Percentiles rank a stretch among this genome's conserved stretches.
These are phyloP conservation scores for Paracyprichromis sp. DNA, from an alignment of 2,113 vertebrate species.

Conservation along the genomic window DNA sequence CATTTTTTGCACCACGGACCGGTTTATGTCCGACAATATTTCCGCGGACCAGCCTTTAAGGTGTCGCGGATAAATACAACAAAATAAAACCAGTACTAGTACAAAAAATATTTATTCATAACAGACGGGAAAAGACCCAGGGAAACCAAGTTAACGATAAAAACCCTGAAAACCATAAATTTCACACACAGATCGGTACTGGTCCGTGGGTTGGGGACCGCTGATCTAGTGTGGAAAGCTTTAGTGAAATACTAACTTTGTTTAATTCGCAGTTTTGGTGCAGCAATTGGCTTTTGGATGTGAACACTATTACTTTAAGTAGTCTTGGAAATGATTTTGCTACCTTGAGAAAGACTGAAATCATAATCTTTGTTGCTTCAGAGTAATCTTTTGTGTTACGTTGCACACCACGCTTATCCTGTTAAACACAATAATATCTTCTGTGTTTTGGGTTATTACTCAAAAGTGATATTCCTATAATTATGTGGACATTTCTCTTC, in stretches of 20 bases:
- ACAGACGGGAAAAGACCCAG: rapidly evolving
- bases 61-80: background rate
- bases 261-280: rapidly evolving
- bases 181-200: rapidly evolving
- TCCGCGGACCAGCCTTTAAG: background rate
- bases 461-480: background rate
- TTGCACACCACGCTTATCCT: background rate
- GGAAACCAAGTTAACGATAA: background rate
- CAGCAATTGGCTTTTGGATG: background rate
- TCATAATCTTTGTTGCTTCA: background rate
- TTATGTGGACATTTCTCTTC: background rate
- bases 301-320: background rate
- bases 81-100: background rate
- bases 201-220: rapidly evolving
- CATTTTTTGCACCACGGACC: rapidly evolving
- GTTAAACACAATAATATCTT: background rate
- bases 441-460: background rate
- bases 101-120: background rate
- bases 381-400: background rate
- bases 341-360: background rate
- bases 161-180: background rate
- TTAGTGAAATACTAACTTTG: background rate
- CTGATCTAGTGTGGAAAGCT: background rate
- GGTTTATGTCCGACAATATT: background rate
- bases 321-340: background rate